These are phyloP conservation scores for Rapana venosa DNA, from an alignment of 2,888 invertebrate species.

Conservation along the genomic window DNA sequence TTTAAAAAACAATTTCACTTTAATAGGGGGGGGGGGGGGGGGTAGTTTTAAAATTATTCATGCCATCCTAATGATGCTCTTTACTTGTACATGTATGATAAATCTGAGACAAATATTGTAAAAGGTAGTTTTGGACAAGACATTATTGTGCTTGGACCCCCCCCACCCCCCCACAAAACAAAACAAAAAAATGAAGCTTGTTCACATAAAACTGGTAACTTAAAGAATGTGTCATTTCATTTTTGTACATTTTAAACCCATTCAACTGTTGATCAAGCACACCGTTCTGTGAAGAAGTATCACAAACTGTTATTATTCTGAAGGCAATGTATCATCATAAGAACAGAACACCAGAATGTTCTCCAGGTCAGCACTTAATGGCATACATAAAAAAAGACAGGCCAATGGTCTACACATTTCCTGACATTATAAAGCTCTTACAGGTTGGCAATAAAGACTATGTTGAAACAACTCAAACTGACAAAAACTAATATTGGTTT, in stretches of 20 bases:
- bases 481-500: not conserved
- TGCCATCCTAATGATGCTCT: too few species aligned
- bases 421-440: not conserved
- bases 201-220: not conserved
- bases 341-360: not conserved
- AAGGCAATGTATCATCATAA: conserved; percentile 19
- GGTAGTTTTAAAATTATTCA: too few species aligned
- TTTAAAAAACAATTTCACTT: too few species aligned
- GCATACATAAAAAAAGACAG: not conserved
- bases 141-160: too few species aligned
- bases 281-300: not conserved
- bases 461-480: not conserved
- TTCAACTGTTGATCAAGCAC: not conserved
- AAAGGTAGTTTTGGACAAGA: too few species aligned
- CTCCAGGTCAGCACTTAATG: not conserved
- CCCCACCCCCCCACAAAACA: too few species aligned
- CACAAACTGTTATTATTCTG: not conserved
- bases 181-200: too few species aligned
- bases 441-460: not conserved
- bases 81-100: too few species aligned
- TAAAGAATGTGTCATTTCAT: not conserved
- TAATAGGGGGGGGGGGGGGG: too few species aligned
- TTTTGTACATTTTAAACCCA: not conserved
- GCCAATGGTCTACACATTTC: not conserved
- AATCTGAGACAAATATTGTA: too few species aligned